Percentiles rank a stretch among this genome's conserved stretches.
Conservation (phyloP, 2,797 vertebrate genomes). For the Pagetopsis macropterus region DNA sequence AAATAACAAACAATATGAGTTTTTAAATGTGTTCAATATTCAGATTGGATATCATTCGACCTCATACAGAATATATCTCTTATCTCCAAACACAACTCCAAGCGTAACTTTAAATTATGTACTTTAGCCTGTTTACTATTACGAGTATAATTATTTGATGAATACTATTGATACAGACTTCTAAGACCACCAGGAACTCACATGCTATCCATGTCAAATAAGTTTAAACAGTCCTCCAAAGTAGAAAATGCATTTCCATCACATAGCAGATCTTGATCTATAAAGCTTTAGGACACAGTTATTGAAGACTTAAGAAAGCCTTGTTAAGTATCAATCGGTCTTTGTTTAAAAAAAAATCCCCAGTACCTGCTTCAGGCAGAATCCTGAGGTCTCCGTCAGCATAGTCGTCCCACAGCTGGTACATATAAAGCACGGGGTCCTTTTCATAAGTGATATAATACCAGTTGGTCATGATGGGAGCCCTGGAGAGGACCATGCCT, state of each 20-base stretch:
- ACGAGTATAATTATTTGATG: neutral
- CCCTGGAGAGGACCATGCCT: conserved; percentile 88
- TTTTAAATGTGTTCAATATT: too few species aligned
- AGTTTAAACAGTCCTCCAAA: neutral
- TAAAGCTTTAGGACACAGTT: neutral
- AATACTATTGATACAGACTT: neutral
- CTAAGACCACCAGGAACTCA: conserved; percentile 10
- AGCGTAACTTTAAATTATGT: neutral
- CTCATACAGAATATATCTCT: too few species aligned
- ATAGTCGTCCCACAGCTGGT: conserved; percentile 89
- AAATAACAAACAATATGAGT: neutral
- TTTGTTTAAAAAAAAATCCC: conserved; percentile 23
- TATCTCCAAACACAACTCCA: too few species aligned
- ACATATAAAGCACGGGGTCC: conserved; percentile 90
- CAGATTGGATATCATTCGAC: neutral
- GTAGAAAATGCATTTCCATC: neutral
- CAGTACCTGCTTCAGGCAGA: conserved; percentile 86
- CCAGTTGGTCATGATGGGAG: conserved; percentile 89
- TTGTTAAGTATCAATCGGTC: conserved; percentile 15
- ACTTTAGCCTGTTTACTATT: neutral
- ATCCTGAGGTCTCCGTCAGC: conserved; percentile 88
- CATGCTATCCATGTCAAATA: conserved; percentile 22
- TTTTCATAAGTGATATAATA: conserved; percentile 91
- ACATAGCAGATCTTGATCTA: neutral
- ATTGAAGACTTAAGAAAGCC: neutral